Percentiles rank a stretch among this genome's conserved stretches.
phyloP scores from a whole-genome alignment of 2,888 invertebrate species.

The Troides aeacus region DNA sequence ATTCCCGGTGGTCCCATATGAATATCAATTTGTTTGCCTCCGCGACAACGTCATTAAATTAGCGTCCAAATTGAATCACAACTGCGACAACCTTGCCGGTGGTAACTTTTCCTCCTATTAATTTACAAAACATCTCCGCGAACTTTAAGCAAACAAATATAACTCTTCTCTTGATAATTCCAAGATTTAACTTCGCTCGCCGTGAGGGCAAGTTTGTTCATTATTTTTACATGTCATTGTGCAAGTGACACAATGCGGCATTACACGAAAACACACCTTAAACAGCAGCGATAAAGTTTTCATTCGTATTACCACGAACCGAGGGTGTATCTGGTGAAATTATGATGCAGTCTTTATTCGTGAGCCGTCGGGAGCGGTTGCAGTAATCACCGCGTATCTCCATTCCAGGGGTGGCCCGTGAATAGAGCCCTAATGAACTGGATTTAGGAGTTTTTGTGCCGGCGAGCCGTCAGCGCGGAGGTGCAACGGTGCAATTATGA shows the following conservation, averaged over 20 bases:
- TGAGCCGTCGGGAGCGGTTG: slow-evolving; percentile 80
- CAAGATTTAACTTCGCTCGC: slow-evolving; percentile 60
- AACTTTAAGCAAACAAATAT: slow-evolving; percentile 48
- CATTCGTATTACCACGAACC: slow-evolving; percentile 50
- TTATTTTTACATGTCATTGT: slow-evolving; percentile 81
- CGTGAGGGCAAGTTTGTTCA: slow-evolving; percentile 70
- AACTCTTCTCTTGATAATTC: slow-evolving; percentile 44
- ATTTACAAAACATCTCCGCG: slow-evolving; percentile 76
- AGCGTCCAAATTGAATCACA: slow-evolving; percentile 80
- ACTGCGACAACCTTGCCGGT: slow-evolving; percentile 78
- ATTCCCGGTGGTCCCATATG: slow-evolving; percentile 73
- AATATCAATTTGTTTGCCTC: slow-evolving; percentile 79
- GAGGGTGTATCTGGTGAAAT: slow-evolving; percentile 78
- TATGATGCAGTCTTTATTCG: slow-evolving; percentile 81
- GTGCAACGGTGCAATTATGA: slow-evolving; percentile 77
- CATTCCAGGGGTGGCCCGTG: slow-evolving; percentile 77
- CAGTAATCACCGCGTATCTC: slow-evolving; percentile 81
- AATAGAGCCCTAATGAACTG: slow-evolving; percentile 80
- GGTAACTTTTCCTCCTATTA: slow-evolving; percentile 79
- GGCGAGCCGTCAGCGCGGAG: slow-evolving; percentile 74
- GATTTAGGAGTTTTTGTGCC: slow-evolving; percentile 80
- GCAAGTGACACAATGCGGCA: slow-evolving; percentile 66
- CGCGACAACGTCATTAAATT: slow-evolving; percentile 77
- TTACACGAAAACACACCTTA: slow-evolving; percentile 59
- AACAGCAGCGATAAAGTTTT: slow-evolving; percentile 52